Evolutionary conservation across 2,113 vertebrate genomes (phyloP).

Genomic region (Zootoca vivipara): DNA sequence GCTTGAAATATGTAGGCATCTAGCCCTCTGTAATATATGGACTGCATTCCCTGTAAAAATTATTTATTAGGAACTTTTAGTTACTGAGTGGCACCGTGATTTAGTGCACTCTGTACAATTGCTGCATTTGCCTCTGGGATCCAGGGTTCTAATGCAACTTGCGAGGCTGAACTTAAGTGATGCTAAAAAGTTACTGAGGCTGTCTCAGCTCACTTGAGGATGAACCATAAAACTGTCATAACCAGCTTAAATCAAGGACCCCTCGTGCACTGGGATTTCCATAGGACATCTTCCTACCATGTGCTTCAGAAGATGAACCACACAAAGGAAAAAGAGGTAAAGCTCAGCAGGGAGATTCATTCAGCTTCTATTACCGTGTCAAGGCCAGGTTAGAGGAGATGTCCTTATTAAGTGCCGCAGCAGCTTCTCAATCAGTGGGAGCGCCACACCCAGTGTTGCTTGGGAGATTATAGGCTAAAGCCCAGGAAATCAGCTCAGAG

Average conservation of each 20-base stretch:
- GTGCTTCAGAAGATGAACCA: conserved; percentile 45
- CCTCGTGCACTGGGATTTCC: conserved; percentile 62
- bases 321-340: not conserved
- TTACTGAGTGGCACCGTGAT: conserved; percentile 69
- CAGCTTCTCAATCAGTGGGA: not conserved
- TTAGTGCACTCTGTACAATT: conserved; percentile 62
- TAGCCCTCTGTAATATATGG: conserved; percentile 74
- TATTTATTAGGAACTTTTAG: conserved; percentile 76
- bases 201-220: conserved; percentile 73
- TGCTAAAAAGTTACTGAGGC: conserved; percentile 75
- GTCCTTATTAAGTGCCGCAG: not conserved
- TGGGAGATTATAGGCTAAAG: not conserved
- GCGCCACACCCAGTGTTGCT: not conserved
- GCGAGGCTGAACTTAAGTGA: conserved; percentile 69
- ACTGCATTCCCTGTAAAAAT: conserved; percentile 77
- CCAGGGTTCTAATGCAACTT: conserved; percentile 53
- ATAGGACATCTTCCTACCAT: conserved; percentile 68
- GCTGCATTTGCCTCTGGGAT: conserved; percentile 74
- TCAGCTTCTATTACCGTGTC: not conserved
- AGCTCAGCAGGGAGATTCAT: not conserved
- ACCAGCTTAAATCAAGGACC: conserved; percentile 74
- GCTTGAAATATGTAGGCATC: conserved; percentile 73
- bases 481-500: not conserved
- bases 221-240: conserved; percentile 76
- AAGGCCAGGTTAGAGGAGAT: not conserved